These are phyloP conservation scores for Pelmatolapia mariae DNA, from an alignment of 2,113 vertebrate species.

Conservation along the genomic window DNA sequence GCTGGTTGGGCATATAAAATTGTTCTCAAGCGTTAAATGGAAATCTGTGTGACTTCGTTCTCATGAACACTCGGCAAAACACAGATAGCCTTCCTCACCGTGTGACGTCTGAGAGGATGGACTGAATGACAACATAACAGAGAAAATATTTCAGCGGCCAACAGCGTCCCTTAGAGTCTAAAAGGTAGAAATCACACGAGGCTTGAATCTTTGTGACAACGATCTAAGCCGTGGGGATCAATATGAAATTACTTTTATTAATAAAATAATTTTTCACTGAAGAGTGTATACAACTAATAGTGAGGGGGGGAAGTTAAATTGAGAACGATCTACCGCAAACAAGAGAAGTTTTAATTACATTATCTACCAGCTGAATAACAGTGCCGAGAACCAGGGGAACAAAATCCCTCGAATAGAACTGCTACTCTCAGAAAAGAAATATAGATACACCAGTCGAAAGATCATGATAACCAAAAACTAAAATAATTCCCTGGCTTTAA, in stretches of 20 bases:
- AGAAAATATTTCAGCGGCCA: not conserved
- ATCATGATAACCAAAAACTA: no score
- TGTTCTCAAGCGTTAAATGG: rapidly evolving
- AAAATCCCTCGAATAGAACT: no score
- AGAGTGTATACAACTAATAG: not conserved
- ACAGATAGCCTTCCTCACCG: not conserved
- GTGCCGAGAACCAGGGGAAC: not conserved
- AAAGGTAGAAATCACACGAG: not conserved
- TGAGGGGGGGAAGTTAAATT: not conserved
- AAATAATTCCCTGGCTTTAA: no score
- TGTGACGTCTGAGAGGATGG: not conserved
- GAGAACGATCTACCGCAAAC: not conserved
- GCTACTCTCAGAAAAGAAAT: no score
- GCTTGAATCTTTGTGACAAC: not conserved
- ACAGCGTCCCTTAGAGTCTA: slow-evolving; percentile 51
- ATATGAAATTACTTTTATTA: not conserved
- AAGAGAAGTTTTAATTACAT: not conserved
- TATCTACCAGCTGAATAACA: not conserved
- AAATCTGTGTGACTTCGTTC: no score
- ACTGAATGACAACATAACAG: not conserved
- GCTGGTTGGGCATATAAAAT: no score
- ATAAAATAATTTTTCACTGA: not conserved
- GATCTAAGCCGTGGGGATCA: not conserved
- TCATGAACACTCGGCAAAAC: not conserved
- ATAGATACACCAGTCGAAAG: no score